Conservation (phyloP, 2,113 vertebrate genomes). For the Dicrurus megarhynchus region DNA sequence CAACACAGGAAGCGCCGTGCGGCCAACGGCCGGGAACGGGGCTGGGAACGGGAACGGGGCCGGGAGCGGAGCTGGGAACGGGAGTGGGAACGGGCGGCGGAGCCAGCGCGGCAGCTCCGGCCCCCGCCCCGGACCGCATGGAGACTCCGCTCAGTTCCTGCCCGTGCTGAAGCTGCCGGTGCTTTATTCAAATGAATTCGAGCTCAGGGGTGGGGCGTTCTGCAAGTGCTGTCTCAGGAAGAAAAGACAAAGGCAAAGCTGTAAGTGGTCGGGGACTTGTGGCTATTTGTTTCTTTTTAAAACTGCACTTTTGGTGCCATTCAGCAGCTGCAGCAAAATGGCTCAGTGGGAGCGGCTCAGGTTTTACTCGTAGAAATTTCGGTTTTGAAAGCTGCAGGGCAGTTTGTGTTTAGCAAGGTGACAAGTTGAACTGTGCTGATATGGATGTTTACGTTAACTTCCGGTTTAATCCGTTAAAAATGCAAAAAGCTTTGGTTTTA, state of each 20-base stretch:
- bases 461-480: not conserved
- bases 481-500: not conserved
- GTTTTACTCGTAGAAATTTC: not conserved
- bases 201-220: conserved; percentile 24
- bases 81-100: not conserved
- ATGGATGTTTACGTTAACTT: not conserved
- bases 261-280: conserved; percentile 34
- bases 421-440: not conserved
- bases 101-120: accelerated
- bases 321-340: not conserved
- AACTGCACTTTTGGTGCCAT: not conserved
- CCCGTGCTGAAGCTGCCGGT: not conserved
- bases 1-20: conserved; percentile 8
- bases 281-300: not conserved
- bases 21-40: not conserved
- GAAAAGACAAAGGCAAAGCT: conserved; percentile 56
- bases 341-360: not conserved
- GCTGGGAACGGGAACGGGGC: not conserved
- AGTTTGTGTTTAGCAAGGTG: not conserved
- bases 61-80: accelerated
- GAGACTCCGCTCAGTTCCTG: not conserved
- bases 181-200: not conserved
- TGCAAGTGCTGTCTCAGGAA: not conserved
- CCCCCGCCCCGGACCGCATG: not conserved
- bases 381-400: not conserved